A percentile compares a stretch with the other conserved stretches of the same genome.
These are phyloP conservation scores for Ametastegia equiseti DNA, from an alignment of 2,888 invertebrate species.

Conservation along the genomic window DNA sequence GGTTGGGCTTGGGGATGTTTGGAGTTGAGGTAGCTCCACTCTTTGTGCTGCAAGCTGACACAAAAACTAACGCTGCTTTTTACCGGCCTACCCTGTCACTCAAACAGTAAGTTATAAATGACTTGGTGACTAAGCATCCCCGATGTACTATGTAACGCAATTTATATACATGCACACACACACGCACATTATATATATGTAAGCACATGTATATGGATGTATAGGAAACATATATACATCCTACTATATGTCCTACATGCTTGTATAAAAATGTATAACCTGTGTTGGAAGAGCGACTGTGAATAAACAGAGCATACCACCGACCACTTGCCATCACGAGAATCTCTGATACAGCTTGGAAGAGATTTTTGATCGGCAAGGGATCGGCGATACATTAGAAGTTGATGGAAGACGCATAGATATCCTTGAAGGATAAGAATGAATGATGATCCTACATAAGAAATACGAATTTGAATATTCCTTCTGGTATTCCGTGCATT, in stretches of 20 bases:
- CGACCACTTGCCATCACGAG: not conserved
- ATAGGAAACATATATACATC: no score
- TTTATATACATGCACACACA: not conserved
- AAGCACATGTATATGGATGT: no score
- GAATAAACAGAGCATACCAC: not conserved
- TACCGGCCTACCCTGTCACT: slow-evolving; percentile 12
- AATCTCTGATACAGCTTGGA: not conserved
- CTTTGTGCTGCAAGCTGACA: not conserved
- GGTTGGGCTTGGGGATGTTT: not conserved
- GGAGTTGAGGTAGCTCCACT: slow-evolving; percentile 7
- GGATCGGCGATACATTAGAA: not conserved
- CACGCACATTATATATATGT: not conserved
- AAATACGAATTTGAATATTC: not conserved
- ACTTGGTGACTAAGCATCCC: slow-evolving; percentile 21
- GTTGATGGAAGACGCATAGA: not conserved
- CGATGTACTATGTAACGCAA: not conserved
- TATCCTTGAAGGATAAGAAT: not conserved
- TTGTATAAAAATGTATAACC: not conserved
- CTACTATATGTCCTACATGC: not conserved
- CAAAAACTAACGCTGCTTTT: slow-evolving; percentile 20
- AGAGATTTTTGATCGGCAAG: not conserved
- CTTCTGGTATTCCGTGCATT: not conserved
- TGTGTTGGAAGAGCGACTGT: not conserved
- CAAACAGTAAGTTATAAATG: slow-evolving; percentile 27
- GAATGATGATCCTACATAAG: not conserved